Evolutionary conservation across 2,797 vertebrate genomes (phyloP).

Genomic region (Pitangus sulphuratus): DNA sequence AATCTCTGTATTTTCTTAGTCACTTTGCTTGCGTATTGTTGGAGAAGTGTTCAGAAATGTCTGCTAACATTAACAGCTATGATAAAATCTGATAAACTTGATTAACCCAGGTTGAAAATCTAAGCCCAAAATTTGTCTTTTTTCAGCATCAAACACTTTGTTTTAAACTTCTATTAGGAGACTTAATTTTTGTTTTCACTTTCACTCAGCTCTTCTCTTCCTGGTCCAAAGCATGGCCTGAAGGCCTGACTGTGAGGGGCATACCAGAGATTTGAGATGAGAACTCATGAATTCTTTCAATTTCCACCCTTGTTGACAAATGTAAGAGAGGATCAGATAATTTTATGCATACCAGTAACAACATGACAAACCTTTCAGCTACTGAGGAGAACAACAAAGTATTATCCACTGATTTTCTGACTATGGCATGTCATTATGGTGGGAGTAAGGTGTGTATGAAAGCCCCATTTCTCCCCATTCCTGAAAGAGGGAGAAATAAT

Average conservation of each 20-base stretch:
- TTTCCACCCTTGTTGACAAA: not conserved
- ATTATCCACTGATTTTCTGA: not conserved
- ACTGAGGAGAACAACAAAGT: not conserved
- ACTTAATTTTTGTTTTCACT: not conserved
- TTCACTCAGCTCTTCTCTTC: not conserved
- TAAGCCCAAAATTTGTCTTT: not conserved
- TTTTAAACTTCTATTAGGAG: not conserved
- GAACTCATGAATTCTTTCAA: not conserved
- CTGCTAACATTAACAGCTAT: not conserved
- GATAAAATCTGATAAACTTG: not conserved
- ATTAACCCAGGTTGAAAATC: not conserved
- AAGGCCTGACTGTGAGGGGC: not conserved
- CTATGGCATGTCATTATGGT: rapidly evolving
- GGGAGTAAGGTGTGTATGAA: not conserved
- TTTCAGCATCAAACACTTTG: not conserved
- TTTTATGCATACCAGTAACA: not conserved
- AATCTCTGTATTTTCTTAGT: not conserved
- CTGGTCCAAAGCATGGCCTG: not conserved
- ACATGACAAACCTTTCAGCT: not conserved
- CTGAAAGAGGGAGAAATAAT: not conserved
- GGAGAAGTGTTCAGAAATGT: not conserved
- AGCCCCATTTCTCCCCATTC: rapidly evolving
- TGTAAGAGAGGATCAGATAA: not conserved
- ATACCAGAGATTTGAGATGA: not conserved
- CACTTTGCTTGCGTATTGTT: not conserved